Base-by-base conservation (phyloP, 2,113 vertebrate genomes). In the Oreochromis aureus region DNA sequence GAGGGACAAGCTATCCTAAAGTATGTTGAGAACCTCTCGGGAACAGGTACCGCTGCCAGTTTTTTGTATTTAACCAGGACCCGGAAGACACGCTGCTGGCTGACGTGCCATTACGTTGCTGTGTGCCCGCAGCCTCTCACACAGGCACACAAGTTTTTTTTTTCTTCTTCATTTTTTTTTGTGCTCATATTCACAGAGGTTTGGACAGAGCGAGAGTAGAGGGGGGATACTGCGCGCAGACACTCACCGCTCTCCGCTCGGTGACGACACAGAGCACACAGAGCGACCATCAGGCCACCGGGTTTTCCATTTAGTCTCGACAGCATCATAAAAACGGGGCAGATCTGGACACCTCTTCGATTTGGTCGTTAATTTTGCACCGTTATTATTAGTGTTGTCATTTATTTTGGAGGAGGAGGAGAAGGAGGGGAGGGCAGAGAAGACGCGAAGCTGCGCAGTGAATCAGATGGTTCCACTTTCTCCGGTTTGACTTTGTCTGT, bases 61-160 rank as follows among this genome's bases (percentile, higher is more conserved):
- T 59, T 76, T 86, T 44, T 85, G 84, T 73, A 19, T 91, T 87
- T 85, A 88, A 85, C 61, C 48, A 66, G 83, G 83, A 95, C 90
- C 93, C 94, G 94, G 94, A 96, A 95, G 93, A 91, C 86, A 41
- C 78, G 92, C 89, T 89, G 83, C 86, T 86, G 92, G 90, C 91
- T 95, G 95, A 95, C 94, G 92, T 93, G 88, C 89, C 88, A 46
- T 94, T 95, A 96, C 95, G 95, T 95, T 88, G 84, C 85, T 92
- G 81, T 89, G 90, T 44, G 91, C 87, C 55, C 90, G 83, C 91
- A 92, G 88, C 86, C 85, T 87, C 89, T 91, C 85, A 69, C 44
- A 51, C 90, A 89, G 86, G 91, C 91, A 76, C 89, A 91, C 22
- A 95, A 95, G 91, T 94, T 95, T 92, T 78, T 46, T 51, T 73